phyloP scores from a whole-genome alignment of 2,113 vertebrate genomes.

The Brachyistius frenatus region DNA sequence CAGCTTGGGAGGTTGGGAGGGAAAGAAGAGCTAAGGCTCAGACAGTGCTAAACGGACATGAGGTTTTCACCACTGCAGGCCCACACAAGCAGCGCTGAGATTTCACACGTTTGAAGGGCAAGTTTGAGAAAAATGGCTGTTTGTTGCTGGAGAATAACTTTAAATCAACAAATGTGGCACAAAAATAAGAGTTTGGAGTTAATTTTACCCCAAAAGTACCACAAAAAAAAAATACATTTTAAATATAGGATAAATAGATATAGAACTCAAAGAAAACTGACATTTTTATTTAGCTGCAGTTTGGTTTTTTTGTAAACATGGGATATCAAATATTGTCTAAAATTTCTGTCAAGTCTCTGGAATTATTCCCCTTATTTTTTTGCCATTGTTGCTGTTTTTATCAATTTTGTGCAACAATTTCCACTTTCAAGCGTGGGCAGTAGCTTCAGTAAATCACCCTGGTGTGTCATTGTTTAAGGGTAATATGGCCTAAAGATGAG shows the following conservation, averaged over 20 bases:
- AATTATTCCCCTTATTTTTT: too few relatives aligned
- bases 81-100: constrained; percentile 58
- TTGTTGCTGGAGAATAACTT: constrained; percentile 21
- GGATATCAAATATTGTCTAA: not conserved
- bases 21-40: constrained; percentile 43
- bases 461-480: constrained; percentile 60
- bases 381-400: not conserved
- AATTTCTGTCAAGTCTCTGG: not conserved
- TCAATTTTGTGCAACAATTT: not conserved
- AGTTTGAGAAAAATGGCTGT: constrained; percentile 26
- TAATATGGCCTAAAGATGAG: constrained; percentile 59
- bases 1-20: constrained; percentile 61
- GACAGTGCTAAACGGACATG: constrained; percentile 39
- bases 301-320: not conserved
- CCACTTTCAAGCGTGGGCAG: constrained; percentile 17
- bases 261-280: not conserved
- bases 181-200: constrained; percentile 17
- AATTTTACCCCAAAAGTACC: not conserved
- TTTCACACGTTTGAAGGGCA: constrained; percentile 29
- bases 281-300: not conserved
- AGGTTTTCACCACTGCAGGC: constrained; percentile 47
- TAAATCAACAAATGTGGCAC: not conserved
- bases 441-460: constrained; percentile 44
- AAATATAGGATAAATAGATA: not conserved
- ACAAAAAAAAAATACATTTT: not conserved